Conservation (phyloP, 2,888 invertebrate genomes). For the Ceratothoa steindachneri region DNA sequence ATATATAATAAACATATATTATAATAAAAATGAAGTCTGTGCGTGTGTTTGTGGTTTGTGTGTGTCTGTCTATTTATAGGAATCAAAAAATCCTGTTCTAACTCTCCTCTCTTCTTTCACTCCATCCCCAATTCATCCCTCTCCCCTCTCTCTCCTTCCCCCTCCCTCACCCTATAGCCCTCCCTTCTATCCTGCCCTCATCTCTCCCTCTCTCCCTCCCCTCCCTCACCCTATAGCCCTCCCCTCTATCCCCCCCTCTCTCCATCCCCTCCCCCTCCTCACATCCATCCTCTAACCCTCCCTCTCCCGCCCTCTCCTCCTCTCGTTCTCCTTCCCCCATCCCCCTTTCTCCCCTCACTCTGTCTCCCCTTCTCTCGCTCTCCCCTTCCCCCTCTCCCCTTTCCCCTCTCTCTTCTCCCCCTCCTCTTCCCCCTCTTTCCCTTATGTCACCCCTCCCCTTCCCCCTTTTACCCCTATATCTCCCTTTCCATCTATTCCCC, state of each 20-base stretch:
- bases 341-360: not conserved
- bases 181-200: not conserved
- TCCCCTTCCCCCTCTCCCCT: not conserved
- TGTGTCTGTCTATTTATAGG: no score
- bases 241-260: not conserved
- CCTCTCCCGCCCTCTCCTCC: not conserved
- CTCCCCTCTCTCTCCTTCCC: not conserved
- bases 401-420: no score
- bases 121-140: no score
- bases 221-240: not conserved
- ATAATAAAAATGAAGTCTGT: no score
- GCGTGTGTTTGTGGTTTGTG: no score
- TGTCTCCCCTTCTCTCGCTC: not conserved
- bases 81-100: no score
- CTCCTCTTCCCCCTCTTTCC: no score
- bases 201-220: not conserved
- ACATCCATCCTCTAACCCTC: not conserved
- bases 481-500: no score
- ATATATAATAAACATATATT: no score
- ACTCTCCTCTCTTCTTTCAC: no score
- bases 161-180: not conserved
- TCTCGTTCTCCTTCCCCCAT: not conserved
- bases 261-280: not conserved
- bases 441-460: no score
- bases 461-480: no score